Conservation (phyloP, 2,888 invertebrate genomes). For the Rhagium mordax region DNA sequence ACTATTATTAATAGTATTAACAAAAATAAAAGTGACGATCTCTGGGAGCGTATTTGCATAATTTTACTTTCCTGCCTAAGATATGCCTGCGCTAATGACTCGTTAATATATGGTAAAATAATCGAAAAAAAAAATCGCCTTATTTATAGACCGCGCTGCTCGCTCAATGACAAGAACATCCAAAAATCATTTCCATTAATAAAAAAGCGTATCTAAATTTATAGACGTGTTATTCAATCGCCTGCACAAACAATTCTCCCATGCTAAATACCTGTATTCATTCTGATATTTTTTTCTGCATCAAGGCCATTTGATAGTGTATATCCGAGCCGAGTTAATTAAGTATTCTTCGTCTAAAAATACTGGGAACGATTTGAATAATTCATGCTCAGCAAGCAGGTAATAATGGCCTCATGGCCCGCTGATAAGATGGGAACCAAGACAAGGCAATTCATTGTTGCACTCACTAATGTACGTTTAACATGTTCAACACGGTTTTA, state of each 20-base stretch:
- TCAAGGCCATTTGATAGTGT: slow-evolving; percentile 8
- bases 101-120: background rate
- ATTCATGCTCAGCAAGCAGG: slow-evolving; percentile 37
- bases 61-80: background rate
- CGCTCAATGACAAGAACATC: background rate
- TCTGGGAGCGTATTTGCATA: background rate
- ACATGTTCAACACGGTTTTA: slow-evolving; percentile 9
- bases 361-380: slow-evolving; percentile 39
- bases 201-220: background rate
- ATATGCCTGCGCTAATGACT: background rate
- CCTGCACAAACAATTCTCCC: background rate
- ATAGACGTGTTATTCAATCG: background rate
- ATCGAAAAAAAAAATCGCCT: background rate
- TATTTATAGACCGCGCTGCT: background rate
- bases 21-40: no score
- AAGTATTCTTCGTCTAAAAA: slow-evolving; percentile 18
- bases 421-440: slow-evolving; percentile 43
- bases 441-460: slow-evolving; percentile 45
- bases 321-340: slow-evolving; percentile 10
- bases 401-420: slow-evolving; percentile 37
- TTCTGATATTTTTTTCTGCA: slow-evolving; percentile 13
- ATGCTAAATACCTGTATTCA: slow-evolving; percentile 3
- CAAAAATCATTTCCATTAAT: background rate
- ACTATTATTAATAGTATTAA: no score
- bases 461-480: slow-evolving; percentile 31